Conservation (phyloP, 2,113 vertebrate genomes). For the Macquaria ambigua region DNA sequence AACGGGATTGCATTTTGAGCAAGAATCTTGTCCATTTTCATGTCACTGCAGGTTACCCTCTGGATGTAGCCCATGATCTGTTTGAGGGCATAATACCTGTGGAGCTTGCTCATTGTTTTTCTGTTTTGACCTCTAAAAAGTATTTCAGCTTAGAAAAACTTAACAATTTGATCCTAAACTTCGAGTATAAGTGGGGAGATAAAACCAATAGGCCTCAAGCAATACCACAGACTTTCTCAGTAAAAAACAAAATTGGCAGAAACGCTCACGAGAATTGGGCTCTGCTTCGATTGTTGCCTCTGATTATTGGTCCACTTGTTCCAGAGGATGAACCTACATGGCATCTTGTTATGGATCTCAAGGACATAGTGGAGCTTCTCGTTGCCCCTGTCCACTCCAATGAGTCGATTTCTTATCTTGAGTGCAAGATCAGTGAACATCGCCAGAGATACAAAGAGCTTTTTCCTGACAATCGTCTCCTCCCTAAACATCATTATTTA, state of each 20-base stretch:
- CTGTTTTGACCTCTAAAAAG: background rate
- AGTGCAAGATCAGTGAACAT: background rate
- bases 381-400: slow-evolving; percentile 26
- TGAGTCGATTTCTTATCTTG: slow-evolving; percentile 16
- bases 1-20: background rate
- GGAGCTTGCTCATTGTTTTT: slow-evolving; percentile 12
- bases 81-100: background rate
- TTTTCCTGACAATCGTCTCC: too few relatives aligned
- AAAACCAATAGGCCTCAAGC: slow-evolving; percentile 5
- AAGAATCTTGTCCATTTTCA: too few relatives aligned
- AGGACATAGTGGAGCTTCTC: slow-evolving; percentile 22
- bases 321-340: slow-evolving; percentile 9
- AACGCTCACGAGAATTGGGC: slow-evolving; percentile 40
- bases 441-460: too few relatives aligned
- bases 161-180: slow-evolving; percentile 15
- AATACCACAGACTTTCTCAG: slow-evolving; percentile 14
- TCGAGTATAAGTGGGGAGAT: slow-evolving; percentile 16
- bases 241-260: slow-evolving; percentile 20
- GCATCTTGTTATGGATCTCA: slow-evolving; percentile 13
- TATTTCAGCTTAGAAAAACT: slow-evolving; percentile 17
- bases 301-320: slow-evolving; percentile 16
- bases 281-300: slow-evolving; percentile 24
- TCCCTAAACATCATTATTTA: too few relatives aligned
- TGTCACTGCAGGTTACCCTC: background rate
- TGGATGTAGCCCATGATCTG: background rate